Evolutionary conservation across 2,113 vertebrate genomes (phyloP).

Genomic region (Craseonycteris thonglongyai): DNA sequence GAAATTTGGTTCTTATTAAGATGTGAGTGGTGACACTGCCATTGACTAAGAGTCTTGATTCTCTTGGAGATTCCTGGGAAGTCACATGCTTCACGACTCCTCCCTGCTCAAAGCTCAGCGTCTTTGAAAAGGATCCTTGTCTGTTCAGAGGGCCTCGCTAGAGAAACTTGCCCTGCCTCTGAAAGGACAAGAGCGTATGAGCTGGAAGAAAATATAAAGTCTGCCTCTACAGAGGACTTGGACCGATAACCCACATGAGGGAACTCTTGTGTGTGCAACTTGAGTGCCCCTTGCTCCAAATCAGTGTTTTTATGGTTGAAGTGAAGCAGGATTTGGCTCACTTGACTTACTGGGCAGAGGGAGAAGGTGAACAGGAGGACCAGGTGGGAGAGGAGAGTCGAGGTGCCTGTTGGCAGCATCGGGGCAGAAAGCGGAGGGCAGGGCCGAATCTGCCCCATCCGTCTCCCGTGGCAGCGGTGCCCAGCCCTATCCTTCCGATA

Average conservation of each 20-base stretch:
- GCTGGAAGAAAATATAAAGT: constrained; percentile 56
- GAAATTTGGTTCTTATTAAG: background rate
- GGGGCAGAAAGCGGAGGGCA: background rate
- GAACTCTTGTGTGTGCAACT: background rate
- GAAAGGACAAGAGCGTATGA: constrained; percentile 43
- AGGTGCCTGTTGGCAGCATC: background rate
- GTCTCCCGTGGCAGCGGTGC: constrained; percentile 17
- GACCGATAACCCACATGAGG: background rate
- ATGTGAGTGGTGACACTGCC: background rate
- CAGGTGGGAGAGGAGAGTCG: accelerated
- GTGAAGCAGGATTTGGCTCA: accelerated
- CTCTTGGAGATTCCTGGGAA: background rate
- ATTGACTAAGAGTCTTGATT: background rate
- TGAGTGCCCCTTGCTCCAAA: background rate
- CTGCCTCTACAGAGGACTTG: background rate
- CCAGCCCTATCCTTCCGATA: constrained; percentile 73
- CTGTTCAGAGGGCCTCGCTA: background rate
- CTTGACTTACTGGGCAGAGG: background rate
- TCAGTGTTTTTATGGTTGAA: accelerated
- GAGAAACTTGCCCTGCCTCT: constrained; percentile 50
- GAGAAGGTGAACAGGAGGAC: accelerated
- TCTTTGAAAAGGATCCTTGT: background rate
- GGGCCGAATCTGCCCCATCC: background rate
- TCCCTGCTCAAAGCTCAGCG: accelerated
- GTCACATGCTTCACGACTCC: accelerated